A percentile compares a stretch with the other conserved stretches of the same genome.
These are phyloP conservation scores for Spatula versicolor DNA, from an alignment of 2,797 vertebrate genomes.

Conservation along the genomic window DNA sequence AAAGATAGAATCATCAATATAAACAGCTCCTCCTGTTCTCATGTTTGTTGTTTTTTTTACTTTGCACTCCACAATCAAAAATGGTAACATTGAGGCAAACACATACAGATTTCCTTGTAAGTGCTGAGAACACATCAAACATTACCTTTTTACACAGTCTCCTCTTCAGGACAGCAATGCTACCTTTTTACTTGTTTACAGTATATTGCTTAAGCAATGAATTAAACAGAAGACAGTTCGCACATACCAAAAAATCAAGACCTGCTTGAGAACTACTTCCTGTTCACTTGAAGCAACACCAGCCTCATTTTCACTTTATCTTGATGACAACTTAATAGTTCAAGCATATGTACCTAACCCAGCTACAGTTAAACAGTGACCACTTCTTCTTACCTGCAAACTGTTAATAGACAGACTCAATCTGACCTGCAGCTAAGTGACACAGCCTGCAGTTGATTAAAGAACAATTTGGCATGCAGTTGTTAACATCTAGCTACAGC, in stretches of 20 bases:
- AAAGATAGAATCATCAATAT: not conserved
- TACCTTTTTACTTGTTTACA: not conserved
- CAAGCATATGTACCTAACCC: not conserved
- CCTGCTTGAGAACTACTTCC: not conserved
- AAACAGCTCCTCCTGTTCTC: not conserved
- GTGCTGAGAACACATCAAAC: not conserved
- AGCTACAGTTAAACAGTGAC: not conserved
- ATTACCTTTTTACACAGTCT: not conserved
- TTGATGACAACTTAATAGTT: not conserved
- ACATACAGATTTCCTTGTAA: not conserved
- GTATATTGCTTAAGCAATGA: not conserved
- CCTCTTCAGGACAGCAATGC: not conserved
- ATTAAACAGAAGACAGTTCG: not conserved
- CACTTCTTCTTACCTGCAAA: not conserved
- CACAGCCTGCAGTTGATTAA: not conserved
- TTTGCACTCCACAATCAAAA: not conserved
- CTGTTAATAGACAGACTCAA: rapidly evolving
- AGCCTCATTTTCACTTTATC: not conserved
- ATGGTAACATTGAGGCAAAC: not conserved
- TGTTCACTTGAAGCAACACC: not conserved
- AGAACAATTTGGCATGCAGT: not conserved
- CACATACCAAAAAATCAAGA: not conserved
- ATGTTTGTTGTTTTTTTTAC: not conserved
- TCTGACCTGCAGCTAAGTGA: not conserved
- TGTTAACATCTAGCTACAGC: not conserved